These are phyloP conservation scores for Porphyrio hochstetteri DNA, from an alignment of 2,113 vertebrate species.

Conservation along the genomic window DNA sequence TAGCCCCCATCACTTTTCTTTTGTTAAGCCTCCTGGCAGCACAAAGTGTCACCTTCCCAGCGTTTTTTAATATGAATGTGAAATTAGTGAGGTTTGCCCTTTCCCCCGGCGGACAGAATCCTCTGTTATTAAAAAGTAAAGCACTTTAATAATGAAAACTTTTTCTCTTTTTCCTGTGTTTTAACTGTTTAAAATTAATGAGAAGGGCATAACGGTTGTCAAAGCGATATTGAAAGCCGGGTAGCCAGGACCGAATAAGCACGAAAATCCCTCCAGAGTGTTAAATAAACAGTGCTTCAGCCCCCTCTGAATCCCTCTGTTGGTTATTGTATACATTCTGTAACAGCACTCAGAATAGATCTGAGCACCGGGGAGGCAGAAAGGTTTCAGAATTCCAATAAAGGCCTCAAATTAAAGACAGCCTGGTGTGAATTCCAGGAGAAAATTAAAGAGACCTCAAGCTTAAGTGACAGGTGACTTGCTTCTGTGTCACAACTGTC, in stretches of 20 bases:
- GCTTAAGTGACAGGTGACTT: slow-evolving; percentile 89
- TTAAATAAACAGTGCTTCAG: slow-evolving; percentile 96
- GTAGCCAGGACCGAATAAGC: slow-evolving; percentile 85
- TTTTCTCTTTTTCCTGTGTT: slow-evolving; percentile 84
- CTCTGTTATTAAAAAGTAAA: slow-evolving; percentile 93
- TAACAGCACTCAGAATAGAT: slow-evolving; percentile 95
- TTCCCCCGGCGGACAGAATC: slow-evolving; percentile 84
- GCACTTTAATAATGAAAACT: slow-evolving; percentile 98
- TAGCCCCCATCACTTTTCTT: slow-evolving; percentile 56
- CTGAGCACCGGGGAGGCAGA: slow-evolving; percentile 83
- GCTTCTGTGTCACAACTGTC: slow-evolving; percentile 87
- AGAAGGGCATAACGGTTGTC: slow-evolving; percentile 92
- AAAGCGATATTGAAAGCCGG: slow-evolving; percentile 91
- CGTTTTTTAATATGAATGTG: slow-evolving; percentile 84
- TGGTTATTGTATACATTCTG: slow-evolving; percentile 99
- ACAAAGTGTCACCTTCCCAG: slow-evolving; percentile 77
- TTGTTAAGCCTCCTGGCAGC: slow-evolving; percentile 74
- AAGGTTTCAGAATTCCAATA: slow-evolving; percentile 88
- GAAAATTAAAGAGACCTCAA: slow-evolving; percentile 99
- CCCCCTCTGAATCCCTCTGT: slow-evolving; percentile 83
- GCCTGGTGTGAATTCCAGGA: slow-evolving; percentile 92
- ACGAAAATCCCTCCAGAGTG: slow-evolving; percentile 97
- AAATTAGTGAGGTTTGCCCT: slow-evolving; percentile 84
- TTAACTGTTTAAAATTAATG: slow-evolving; percentile 95
- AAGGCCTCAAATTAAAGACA: slow-evolving; percentile 90